Evolutionary conservation across 2,797 vertebrate species (phyloP).

Genomic region (Rhynchotus rufescens): DNA sequence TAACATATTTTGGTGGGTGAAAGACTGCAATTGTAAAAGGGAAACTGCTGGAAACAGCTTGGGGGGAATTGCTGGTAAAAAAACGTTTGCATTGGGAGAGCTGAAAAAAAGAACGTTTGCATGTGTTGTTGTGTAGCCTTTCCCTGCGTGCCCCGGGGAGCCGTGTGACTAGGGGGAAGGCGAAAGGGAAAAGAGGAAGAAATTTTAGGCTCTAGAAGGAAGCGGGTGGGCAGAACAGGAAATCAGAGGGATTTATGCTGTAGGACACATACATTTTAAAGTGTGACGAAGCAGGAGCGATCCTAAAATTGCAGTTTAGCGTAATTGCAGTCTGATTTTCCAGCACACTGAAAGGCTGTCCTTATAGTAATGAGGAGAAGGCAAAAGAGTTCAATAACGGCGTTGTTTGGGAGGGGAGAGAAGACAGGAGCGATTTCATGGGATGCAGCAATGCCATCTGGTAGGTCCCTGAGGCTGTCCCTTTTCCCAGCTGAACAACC

Average conservation of each 20-base stretch:
- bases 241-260: background rate
- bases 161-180: fast-evolving
- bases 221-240: background rate
- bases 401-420: too few relatives aligned
- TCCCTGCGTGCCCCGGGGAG: fast-evolving
- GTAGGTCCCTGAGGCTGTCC: background rate
- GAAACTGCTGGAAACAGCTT: background rate
- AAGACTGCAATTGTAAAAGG: background rate
- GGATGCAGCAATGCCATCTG: background rate
- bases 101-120: background rate
- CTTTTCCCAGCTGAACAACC: background rate
- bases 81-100: background rate
- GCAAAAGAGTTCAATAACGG: background rate
- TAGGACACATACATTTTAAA: background rate
- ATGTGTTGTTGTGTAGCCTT: background rate
- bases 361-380: too few relatives aligned
- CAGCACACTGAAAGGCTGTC: background rate
- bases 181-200: background rate
- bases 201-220: background rate
- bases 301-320: background rate
- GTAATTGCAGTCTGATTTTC: background rate
- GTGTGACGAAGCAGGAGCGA: background rate
- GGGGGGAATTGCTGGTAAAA: background rate
- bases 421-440: background rate
- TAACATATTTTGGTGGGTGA: background rate